Base-by-base conservation (phyloP, 1,140 invertebrate genomes). In the Apis dorsata region DNA sequence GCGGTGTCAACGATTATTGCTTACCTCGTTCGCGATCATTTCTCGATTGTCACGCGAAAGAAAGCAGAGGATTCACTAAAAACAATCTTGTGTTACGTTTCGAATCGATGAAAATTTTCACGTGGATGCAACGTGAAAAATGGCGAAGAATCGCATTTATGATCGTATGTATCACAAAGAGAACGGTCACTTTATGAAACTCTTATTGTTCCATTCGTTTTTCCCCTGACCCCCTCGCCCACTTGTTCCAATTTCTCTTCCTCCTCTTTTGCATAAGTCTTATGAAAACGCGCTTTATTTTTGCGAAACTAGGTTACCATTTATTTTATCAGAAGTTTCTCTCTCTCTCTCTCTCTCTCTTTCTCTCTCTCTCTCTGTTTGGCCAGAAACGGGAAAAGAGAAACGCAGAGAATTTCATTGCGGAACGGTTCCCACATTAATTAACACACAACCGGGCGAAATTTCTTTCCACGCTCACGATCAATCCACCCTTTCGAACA, bases 261-360 rank as follows among this genome's bases (percentile, higher is more conserved):
- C 53, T 24, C 8, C 24, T 49, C 62, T 55, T 51, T 55, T n/a
- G 28, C 53, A n/a, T 57, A 17, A 24, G 71, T 65, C 28, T 34
- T 57, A 60, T 28, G 10, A 53, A 74, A 75, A 76, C 28, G 17
- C n/a, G 17, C n/a, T 59, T 81, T 66, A 79, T 68, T 68, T 59
- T 44, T 28, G 2, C 5, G 53, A 81, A 81, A 81, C 72, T 75
- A 34, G 53, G 79, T 74, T 66, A 59, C 44, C 79, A 49, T 75
- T 75, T 81, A 76, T 81, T 81, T 51, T n/a, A 68, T 44, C 63
- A 53, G 10, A 12, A 1, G 24, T 68, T 51, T 19, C 53, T 3
- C 8, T 66, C 34, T 9, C 1, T 60, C 28, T 24, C 34, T 34
- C 34, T 34, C 34, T 34, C 2, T 9, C 1, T 60, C 28, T 24